Evolutionary conservation across 2,888 invertebrate species (phyloP).

Genomic region (Teleiodes luculella): DNA sequence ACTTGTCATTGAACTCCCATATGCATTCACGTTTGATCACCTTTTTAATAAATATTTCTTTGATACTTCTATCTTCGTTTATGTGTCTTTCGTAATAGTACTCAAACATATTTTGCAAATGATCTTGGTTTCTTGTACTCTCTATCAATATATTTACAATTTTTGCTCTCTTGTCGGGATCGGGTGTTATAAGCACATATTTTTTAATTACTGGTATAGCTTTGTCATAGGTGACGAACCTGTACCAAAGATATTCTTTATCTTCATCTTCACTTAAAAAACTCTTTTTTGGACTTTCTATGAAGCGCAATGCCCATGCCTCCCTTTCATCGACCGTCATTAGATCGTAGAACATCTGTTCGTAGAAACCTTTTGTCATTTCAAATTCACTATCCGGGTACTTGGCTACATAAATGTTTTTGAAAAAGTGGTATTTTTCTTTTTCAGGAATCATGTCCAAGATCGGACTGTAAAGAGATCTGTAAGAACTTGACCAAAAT

Average conservation of each 20-base stretch:
- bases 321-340: slow-evolving; percentile 44
- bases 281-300: slow-evolving; percentile 29
- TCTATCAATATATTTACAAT: slow-evolving; percentile 39
- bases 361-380: slow-evolving; percentile 36
- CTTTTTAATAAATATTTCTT: slow-evolving; percentile 38
- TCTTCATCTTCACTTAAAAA: neutral
- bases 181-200: slow-evolving; percentile 32
- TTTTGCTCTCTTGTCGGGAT: slow-evolving; percentile 31
- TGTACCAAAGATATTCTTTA: slow-evolving; percentile 42
- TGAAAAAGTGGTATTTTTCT: slow-evolving; percentile 39
- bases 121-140: slow-evolving; percentile 37
- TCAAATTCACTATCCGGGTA: slow-evolving; percentile 45
- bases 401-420: slow-evolving; percentile 37
- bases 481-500: slow-evolving; percentile 31
- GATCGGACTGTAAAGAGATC: slow-evolving; percentile 23
- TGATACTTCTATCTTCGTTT: slow-evolving; percentile 39
- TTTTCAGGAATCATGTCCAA: slow-evolving; percentile 37
- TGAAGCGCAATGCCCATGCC: slow-evolving; percentile 46
- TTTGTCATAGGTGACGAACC: slow-evolving; percentile 43
- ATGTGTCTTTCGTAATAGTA: slow-evolving; percentile 50
- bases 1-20: slow-evolving; percentile 40
- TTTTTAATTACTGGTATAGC: slow-evolving; percentile 44
- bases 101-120: slow-evolving; percentile 40
- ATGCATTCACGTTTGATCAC: slow-evolving; percentile 36
- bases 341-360: slow-evolving; percentile 31